Evolutionary conservation across 2,888 invertebrate genomes (phyloP), one percentile per base, ranked within the genome.

Genomic region (Ectemnius continuus): DNA sequence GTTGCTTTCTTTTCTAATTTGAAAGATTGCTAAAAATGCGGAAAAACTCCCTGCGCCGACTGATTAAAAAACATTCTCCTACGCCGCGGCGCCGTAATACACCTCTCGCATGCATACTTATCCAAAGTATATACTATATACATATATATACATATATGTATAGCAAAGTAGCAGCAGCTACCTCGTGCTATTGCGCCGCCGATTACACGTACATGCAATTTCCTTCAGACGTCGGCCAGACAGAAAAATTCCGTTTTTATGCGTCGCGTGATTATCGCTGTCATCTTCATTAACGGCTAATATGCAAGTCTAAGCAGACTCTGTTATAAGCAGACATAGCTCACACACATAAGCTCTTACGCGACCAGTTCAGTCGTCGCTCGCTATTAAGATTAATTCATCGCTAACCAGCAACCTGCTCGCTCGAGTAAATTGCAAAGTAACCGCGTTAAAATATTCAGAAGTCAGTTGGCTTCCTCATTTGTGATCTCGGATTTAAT

Each of bases 221-320:
- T 57, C 61, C 23, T 20, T 62, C 67, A 79, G 78, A 78, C 79
- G 70, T 23, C 67, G 59, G 67, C 67, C 72, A 79, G 79, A 79
- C 79, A 65, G 65, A 75, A 78, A 79, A 79, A 78, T 72, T 45
- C 47, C 67, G 64, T 13, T 64, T 18, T 58, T 45, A 20, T 67
- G 74, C 56, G 63, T 68, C 70, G 52, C 52, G 58, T 60, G 52
- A n/a, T 48, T 52, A 1, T 18, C 45, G 18, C 52, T 16, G 14
- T 52, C 14, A n/a, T 18, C 14, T 23, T 26, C 5, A 18, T 62
- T 14, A 18, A 16, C 36, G 58, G 16, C 58, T 58, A 26, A 58
- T 58, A 20, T 58, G 16, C 52, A 52, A 52, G 52, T 52, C 52
- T 52, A 52, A 52, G 52, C 16, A 52, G 14, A 52, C 36, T 36